These are phyloP conservation scores for Athene noctua DNA, from an alignment of 2,113 vertebrate genomes.

Conservation along the genomic window DNA sequence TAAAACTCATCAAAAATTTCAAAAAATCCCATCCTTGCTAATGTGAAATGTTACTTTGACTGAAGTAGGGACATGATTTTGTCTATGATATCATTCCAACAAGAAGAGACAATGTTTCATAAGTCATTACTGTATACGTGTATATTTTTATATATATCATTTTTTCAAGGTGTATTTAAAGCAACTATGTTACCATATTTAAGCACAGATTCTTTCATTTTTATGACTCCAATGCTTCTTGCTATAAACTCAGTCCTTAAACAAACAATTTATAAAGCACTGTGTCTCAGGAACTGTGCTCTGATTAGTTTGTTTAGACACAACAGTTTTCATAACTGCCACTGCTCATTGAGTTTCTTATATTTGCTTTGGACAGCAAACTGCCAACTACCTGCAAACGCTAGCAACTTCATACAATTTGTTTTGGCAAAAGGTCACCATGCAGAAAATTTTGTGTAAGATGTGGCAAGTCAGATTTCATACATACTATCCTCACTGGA, in stretches of 20 bases:
- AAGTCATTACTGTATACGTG: neutral
- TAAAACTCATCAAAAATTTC: slow-evolving; percentile 17
- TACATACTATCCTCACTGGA: neutral
- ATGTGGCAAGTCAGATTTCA: slow-evolving; percentile 56
- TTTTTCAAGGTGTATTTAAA: neutral
- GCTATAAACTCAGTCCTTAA: neutral
- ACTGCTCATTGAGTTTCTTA: neutral
- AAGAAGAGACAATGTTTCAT: neutral
- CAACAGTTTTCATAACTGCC: slow-evolving; percentile 45
- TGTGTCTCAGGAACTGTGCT: neutral
- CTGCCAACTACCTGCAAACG: slow-evolving; percentile 56
- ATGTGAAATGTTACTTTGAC: neutral
- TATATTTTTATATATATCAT: neutral
- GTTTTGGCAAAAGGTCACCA: slow-evolving; percentile 63
- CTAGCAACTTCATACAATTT: slow-evolving; percentile 54
- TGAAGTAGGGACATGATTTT: neutral
- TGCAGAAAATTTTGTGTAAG: slow-evolving; percentile 62
- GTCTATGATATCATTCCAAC: neutral
- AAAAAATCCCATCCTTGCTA: neutral
- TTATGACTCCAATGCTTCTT: neutral
- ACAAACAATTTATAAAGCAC: slow-evolving; percentile 16
- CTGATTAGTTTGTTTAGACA: slow-evolving; percentile 39
- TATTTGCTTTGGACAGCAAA: slow-evolving; percentile 56
- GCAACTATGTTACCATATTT: neutral
- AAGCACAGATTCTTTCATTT: neutral